These are phyloP conservation scores for Macaca mulatta DNA, from an alignment of 2,113 vertebrate genomes.

Conservation along the genomic window DNA sequence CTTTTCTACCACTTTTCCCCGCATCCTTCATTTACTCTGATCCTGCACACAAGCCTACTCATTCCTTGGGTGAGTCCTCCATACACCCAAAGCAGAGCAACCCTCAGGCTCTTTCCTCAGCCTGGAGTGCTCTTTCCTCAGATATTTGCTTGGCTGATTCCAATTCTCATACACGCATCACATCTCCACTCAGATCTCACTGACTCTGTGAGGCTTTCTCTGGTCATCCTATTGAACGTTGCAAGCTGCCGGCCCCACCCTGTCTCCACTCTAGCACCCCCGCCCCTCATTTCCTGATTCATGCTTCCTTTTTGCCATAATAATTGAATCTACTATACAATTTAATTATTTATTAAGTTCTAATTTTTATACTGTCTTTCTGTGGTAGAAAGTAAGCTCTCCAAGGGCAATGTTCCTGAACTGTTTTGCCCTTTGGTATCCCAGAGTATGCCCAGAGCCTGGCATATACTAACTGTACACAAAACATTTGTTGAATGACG, in stretches of 20 bases:
- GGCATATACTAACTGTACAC: neutral
- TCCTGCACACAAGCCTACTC: neutral
- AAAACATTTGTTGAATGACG: neutral
- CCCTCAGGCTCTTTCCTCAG: neutral
- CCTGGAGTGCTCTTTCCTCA: neutral
- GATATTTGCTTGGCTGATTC: neutral
- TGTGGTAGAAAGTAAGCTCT: neutral
- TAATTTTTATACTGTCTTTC: neutral
- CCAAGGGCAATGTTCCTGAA: neutral
- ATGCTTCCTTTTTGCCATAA: neutral
- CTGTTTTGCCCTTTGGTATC: neutral
- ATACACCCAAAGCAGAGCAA: neutral
- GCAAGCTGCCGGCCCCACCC: neutral
- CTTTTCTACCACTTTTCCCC: too few species aligned
- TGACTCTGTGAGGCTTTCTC: neutral
- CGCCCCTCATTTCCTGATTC: neutral
- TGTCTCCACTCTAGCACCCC: too few species aligned
- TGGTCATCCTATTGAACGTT: neutral
- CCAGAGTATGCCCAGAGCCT: neutral
- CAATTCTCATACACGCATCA: accelerated
- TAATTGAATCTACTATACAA: neutral
- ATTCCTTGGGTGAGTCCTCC: neutral
- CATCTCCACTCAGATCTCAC: neutral
- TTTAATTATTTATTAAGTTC: neutral
- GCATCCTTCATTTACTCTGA: neutral